Percentiles rank a stretch among this genome's conserved stretches.
These are phyloP conservation scores for Silvanus unidentatus DNA, from an alignment of 2,888 invertebrate species.

Conservation along the genomic window DNA sequence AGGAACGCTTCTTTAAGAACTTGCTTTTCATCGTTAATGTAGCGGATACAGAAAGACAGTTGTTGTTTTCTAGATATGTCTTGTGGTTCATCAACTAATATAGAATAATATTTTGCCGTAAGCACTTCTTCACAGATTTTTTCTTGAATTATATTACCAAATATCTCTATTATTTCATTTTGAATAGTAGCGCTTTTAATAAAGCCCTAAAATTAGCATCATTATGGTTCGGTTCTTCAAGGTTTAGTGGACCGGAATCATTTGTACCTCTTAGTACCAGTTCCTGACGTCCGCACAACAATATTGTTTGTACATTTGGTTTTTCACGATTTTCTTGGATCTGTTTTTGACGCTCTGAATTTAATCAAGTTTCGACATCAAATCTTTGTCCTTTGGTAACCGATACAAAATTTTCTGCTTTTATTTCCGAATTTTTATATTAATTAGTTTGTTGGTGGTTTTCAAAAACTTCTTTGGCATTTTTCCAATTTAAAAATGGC, in stretches of 20 bases:
- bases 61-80: slow-evolving; percentile 9
- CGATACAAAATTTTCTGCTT: too few relatives aligned
- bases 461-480: too few relatives aligned
- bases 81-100: slow-evolving; percentile 9
- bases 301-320: too few relatives aligned
- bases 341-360: too few relatives aligned
- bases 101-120: slow-evolving; percentile 8
- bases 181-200: slow-evolving; percentile 9
- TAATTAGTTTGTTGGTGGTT: too few relatives aligned
- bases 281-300: slow-evolving; percentile 4
- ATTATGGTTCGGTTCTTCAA: background rate
- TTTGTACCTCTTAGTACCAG: slow-evolving; percentile 2
- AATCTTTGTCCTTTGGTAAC: too few relatives aligned
- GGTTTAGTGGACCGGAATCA: slow-evolving; percentile 1
- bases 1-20: background rate
- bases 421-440: too few relatives aligned
- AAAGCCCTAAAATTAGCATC: slow-evolving; percentile 2
- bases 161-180: slow-evolving; percentile 10
- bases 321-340: too few relatives aligned
- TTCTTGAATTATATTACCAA: slow-evolving; percentile 5
- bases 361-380: too few relatives aligned
- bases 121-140: slow-evolving; percentile 7
- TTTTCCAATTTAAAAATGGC: too few relatives aligned
- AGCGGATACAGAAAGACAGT: background rate
- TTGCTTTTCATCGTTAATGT: background rate